Base-by-base conservation (phyloP, 2,797 vertebrate species). In the Peromyscus attwateri region DNA sequence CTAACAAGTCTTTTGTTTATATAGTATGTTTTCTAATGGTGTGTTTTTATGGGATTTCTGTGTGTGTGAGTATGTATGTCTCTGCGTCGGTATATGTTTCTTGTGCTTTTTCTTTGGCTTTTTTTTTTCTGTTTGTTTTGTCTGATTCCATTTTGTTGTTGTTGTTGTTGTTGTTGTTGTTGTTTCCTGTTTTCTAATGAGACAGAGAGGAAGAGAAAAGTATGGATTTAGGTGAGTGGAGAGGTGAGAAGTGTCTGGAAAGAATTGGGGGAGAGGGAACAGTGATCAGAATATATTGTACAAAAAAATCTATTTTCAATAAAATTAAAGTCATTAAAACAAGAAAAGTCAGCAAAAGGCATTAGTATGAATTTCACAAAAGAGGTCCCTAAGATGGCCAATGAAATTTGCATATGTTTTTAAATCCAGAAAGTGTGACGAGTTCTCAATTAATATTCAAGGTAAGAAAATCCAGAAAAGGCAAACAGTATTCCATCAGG, bases 371-470 rank as follows among this genome's bases (percentile, higher is more conserved):
- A 60, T 49, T 82, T 89, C 82, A 85, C 40, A 73, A 82, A 94
- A 88, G 66, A 88, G 9, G 13, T 68, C 4, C 80, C 83, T 76
- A 55, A 76, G 84, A 68, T 5, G 64, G 34, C 25, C 80, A 60
- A 17, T 37, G 79, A 90, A 52, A 14, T 27, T 40, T 46, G 46
- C 55, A 43, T 92, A 10, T 88, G 17, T 77, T 80, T 89, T 87
- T 64, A 75, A 92, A 52, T 80, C 49, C 66, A 25, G 52, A 23
- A 87, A 62, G 4, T 3, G 89, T 12, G 1, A 62, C 12, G 57
- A 77, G 85, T 92, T 95, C 64, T 89, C 57, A 60, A 25, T 34
- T 89, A 77, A 77, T 2, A 95, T 64, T 27, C 43, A 85, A 91
- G 34, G 8, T 77, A 29, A 60, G 25, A 29, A 88, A 89, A 70